These are phyloP conservation scores for Coregonus ussuriensis DNA, from an alignment of 2,797 vertebrate genomes.

Conservation along the genomic window DNA sequence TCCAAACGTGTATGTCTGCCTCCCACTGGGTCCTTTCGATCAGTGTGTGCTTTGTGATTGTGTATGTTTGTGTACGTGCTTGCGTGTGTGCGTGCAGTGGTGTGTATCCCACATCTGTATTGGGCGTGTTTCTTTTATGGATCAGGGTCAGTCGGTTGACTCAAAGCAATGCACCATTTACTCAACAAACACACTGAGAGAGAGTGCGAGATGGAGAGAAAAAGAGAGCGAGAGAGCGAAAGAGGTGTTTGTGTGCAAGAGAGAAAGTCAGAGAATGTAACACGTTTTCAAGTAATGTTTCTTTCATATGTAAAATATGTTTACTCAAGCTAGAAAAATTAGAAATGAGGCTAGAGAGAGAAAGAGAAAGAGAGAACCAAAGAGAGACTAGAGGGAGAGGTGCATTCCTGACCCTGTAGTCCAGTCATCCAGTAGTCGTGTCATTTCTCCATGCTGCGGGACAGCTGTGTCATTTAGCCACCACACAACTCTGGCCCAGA, in stretches of 20 bases:
- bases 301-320: background rate
- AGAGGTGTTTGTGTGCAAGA: slow-evolving; percentile 32
- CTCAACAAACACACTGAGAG: background rate
- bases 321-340: background rate
- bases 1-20: slow-evolving; percentile 17
- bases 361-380: background rate
- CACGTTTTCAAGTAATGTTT: background rate
- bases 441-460: slow-evolving; percentile 48
- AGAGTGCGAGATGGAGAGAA: slow-evolving; percentile 46
- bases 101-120: slow-evolving; percentile 29
- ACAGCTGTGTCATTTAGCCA: slow-evolving; percentile 68
- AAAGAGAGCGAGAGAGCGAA: background rate
- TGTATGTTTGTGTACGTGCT: background rate
- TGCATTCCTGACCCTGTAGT: slow-evolving; percentile 57
- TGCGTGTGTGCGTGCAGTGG: background rate
- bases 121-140: slow-evolving; percentile 14
- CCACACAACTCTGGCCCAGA: slow-evolving; percentile 42
- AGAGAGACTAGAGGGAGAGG: background rate
- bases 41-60: background rate
- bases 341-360: background rate
- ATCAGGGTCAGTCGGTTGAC: slow-evolving; percentile 47
- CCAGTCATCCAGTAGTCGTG: slow-evolving; percentile 29
- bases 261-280: background rate
- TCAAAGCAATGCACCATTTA: slow-evolving; percentile 49
- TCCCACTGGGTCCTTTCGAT: background rate